These are phyloP conservation scores for Caenorhabditis brenneri DNA, from an alignment of 1,140 invertebrate species.

Conservation along the genomic window DNA sequence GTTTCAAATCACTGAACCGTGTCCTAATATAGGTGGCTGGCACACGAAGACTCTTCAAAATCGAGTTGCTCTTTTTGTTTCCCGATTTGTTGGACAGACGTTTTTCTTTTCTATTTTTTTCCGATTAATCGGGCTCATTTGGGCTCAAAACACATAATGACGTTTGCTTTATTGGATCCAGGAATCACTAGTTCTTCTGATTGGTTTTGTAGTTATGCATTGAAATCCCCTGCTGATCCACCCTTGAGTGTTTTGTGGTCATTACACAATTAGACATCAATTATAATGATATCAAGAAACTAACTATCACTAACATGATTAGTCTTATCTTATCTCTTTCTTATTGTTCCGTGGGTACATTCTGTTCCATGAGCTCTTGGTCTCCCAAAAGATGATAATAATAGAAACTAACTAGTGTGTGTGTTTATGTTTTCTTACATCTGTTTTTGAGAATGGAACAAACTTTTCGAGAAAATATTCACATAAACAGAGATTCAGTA, in stretches of 20 bases:
- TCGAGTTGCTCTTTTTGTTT: not conserved
- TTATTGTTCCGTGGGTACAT: not conserved
- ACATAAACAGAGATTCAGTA: no score
- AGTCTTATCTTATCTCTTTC: not conserved
- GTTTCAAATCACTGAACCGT: constrained; percentile 37
- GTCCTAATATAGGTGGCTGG: constrained; percentile 20
- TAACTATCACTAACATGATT: not conserved
- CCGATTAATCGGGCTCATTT: not conserved
- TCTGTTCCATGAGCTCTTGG: no score
- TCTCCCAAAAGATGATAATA: not conserved
- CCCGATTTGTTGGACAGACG: not conserved
- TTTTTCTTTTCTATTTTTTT: no score
- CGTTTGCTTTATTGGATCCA: not conserved
- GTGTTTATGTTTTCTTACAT: not conserved
- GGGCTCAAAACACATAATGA: not conserved
- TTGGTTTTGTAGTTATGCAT: no score
- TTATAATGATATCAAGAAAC: not conserved
- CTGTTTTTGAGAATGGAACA: not conserved
- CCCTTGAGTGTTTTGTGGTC: not conserved
- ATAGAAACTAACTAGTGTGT: not conserved
- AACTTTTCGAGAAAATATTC: no score
- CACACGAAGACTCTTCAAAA: not conserved
- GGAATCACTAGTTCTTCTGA: not conserved
- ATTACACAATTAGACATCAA: not conserved
- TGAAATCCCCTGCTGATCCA: no score